Percentiles rank a stretch among this genome's conserved stretches.
Conservation (phyloP, 2,113 vertebrate genomes). For the Pyxicephalus adspersus region DNA sequence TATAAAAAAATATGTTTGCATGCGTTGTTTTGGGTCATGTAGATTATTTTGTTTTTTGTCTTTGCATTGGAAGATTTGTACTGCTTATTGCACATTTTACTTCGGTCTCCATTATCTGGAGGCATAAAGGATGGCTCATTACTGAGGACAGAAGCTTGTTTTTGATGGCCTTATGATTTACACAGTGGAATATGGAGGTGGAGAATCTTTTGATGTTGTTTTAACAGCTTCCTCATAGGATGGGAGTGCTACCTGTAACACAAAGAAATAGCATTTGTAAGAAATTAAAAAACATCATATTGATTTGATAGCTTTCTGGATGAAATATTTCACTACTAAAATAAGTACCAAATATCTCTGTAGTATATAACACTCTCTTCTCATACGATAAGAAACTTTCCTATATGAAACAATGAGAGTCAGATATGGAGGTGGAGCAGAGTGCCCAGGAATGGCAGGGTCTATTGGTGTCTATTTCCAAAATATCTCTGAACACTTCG, state of each 20-base stretch:
- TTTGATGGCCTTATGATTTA: constrained; percentile 54
- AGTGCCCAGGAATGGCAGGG: too few relatives aligned
- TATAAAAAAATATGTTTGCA: too few relatives aligned
- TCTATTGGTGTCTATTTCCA: too few relatives aligned
- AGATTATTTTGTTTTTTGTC: background rate
- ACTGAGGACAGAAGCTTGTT: background rate
- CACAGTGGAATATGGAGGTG: constrained; percentile 67
- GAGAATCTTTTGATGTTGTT: constrained; percentile 67
- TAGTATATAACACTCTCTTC: too few relatives aligned
- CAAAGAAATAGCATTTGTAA: constrained; percentile 22
- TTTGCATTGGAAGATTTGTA: background rate
- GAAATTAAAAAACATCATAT: too few relatives aligned
- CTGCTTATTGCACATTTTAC: background rate
- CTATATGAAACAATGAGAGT: too few relatives aligned
- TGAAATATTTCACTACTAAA: too few relatives aligned
- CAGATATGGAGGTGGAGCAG: too few relatives aligned
- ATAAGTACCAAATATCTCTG: too few relatives aligned
- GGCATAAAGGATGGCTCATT: background rate
- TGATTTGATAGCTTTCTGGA: too few relatives aligned
- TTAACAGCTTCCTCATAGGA: constrained; percentile 78
- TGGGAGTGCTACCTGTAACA: constrained; percentile 70
- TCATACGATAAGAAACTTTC: too few relatives aligned
- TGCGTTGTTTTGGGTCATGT: background rate
- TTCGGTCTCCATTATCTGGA: background rate
- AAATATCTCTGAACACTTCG: too few relatives aligned